These are phyloP conservation scores for Amphiduros pacificus DNA, from an alignment of 2,888 invertebrate species.

Conservation along the genomic window DNA sequence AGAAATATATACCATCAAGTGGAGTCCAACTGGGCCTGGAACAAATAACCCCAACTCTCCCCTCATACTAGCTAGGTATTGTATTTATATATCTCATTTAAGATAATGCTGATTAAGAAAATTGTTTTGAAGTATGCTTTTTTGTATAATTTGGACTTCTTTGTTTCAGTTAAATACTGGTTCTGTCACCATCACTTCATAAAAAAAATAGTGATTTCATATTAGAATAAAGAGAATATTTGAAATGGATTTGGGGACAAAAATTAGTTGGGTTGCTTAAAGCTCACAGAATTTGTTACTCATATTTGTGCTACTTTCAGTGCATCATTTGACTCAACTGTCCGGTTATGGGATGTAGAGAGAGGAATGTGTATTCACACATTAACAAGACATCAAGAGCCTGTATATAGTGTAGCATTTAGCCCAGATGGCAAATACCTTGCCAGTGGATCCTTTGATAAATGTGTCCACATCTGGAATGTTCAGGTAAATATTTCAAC, in stretches of 20 bases:
- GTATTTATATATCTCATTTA: too few relatives aligned
- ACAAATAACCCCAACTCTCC: slow-evolving; percentile 97
- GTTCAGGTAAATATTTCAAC: slow-evolving; percentile 72
- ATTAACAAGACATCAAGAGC: slow-evolving; percentile 94
- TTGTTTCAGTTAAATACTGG: too few relatives aligned
- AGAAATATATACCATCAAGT: slow-evolving; percentile 99
- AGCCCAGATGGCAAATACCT: slow-evolving; percentile 97
- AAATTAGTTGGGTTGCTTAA: too few relatives aligned
- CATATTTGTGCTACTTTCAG: slow-evolving; percentile 65
- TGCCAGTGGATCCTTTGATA: slow-evolving; percentile 98
- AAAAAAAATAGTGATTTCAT: too few relatives aligned
- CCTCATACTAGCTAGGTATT: slow-evolving; percentile 83
- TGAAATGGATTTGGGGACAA: too few relatives aligned
- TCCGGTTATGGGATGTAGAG: slow-evolving; percentile 95
- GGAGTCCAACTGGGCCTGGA: slow-evolving; percentile 97
- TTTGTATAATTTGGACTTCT: too few relatives aligned
- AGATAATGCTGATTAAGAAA: too few relatives aligned
- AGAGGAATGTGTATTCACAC: slow-evolving; percentile 92
- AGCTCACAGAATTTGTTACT: too few relatives aligned
- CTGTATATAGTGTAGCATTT: slow-evolving; percentile 97
- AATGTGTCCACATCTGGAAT: slow-evolving; percentile 99
- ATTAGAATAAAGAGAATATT: too few relatives aligned
- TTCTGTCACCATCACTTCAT: too few relatives aligned
- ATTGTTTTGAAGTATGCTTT: too few relatives aligned
- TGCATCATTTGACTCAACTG: slow-evolving; percentile 98